Base-by-base conservation (phyloP, 1,140 invertebrate species). In the Paraescarpia echinospica region DNA sequence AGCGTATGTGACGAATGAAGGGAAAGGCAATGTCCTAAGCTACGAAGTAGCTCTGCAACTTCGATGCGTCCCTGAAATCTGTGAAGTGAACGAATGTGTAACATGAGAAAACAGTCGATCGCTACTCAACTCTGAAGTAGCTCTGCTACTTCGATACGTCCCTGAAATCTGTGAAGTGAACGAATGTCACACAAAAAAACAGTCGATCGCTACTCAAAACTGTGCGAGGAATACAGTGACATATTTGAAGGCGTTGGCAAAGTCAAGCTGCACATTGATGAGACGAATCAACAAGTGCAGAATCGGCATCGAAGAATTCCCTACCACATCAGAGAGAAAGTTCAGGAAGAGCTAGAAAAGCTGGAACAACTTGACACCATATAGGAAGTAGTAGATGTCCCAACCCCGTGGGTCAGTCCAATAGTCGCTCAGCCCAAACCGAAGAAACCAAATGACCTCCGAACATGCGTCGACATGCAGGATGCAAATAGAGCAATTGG, bases 391-490 rank as follows among this genome's bases (percentile, higher is more conserved):
- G 92, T 93, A 14, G 93, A 92, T 51, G 93, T 93, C 8, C 93
- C 93, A 14, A 94, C 93, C 33, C n/a, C n/a, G n/a, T n/a, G n/a
- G n/a, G n/a, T n/a, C n/a, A n/a, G n/a, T n/a, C n/a, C n/a, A n/a
- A n/a, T 93, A n/a, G 93, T 94, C 31, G 93, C 91, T 35, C 34
- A 89, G 4, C 93, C 93, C 33, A 93, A 93, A 90, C 91, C 33
- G 35, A 92, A 92, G n/a, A 91, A 89, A 48, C 34, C 48, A 33
- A 89, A 33, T 89, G 89, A 94, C 34, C 48, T 94, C 2, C 33
- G 93, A 27, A 92, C 93, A 33, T 94, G 93, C 48, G 93, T 94
- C 27, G 92, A 94, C 27, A 94, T 94, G 93, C 34, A 41, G 59
- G 48, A 93, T 91, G 93, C 93, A 27, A 94, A 93, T 89, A 35